These are phyloP conservation scores for Diabrotica undecimpunctata DNA, from an alignment of 1,140 invertebrate species.

Conservation along the genomic window DNA sequence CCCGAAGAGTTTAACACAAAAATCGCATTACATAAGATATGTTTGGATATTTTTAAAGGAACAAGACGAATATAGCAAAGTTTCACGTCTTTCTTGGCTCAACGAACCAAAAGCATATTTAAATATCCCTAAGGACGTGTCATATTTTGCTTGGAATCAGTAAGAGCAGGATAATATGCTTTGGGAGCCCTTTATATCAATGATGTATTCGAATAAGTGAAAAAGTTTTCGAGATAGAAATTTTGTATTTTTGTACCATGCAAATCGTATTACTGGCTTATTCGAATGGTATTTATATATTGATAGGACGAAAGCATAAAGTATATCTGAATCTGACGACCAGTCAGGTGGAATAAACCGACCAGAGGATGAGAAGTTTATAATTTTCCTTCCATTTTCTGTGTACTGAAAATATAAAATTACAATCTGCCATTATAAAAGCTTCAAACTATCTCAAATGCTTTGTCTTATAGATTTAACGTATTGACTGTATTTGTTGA, in stretches of 20 bases:
- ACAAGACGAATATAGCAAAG: background rate
- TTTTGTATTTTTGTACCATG: constrained; percentile 1
- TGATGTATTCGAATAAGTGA: background rate
- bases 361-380: no score
- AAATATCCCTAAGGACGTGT: constrained; percentile 2
- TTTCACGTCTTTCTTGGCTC: background rate
- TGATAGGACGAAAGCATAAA: background rate
- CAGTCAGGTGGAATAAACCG: no score
- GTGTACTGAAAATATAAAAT: no score
- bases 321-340: background rate
- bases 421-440: no score
- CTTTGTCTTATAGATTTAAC: no score
- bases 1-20: background rate
- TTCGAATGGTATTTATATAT: background rate
- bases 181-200: constrained; percentile 2
- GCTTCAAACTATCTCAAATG: no score
- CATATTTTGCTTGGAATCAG: constrained; percentile 2
- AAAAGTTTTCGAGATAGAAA: background rate
- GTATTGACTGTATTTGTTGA: no score
- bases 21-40: background rate
- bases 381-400: no score
- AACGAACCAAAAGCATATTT: constrained; percentile 2
- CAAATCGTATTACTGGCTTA: background rate
- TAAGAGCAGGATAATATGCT: constrained; percentile 2
- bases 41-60: constrained; percentile 1